A percentile compares a stretch with the other conserved stretches of the same genome.
Conservation (phyloP, 2,888 invertebrate genomes). For the Suillia variegata region DNA sequence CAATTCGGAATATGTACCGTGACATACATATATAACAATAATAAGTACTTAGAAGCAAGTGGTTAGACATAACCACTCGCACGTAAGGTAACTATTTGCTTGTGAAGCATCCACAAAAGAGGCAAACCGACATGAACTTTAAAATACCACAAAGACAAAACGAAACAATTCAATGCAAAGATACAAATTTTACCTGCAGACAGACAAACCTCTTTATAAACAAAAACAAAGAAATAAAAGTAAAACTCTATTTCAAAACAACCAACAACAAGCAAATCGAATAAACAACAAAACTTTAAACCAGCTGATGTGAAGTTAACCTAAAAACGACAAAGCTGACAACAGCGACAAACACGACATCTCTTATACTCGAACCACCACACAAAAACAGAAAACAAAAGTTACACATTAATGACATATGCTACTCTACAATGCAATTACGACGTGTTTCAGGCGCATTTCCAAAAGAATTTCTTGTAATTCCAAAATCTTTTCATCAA, state of each 20-base stretch:
- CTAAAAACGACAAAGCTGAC: conserved; percentile 5
- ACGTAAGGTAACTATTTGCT: neutral
- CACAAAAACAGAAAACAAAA: too few relatives aligned
- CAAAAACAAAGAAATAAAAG: neutral
- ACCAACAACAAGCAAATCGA: neutral
- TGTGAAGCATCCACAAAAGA: neutral
- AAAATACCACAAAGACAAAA: neutral
- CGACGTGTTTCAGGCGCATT: conserved; percentile 9
- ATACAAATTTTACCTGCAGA: neutral
- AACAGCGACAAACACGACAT: neutral
- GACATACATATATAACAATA: neutral
- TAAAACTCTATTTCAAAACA: neutral
- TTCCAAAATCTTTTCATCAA: conserved; percentile 39
- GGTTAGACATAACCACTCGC: neutral
- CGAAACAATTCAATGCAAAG: neutral
- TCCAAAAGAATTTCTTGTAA: conserved; percentile 32
- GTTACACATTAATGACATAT: conserved; percentile 37
- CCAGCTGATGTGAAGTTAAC: conserved; percentile 15
- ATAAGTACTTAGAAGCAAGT: neutral
- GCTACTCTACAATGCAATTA: conserved; percentile 37
- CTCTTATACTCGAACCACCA: neutral
- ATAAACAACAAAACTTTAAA: neutral
- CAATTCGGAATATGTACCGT: too few relatives aligned
- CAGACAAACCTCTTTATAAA: neutral
- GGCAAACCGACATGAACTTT: too few relatives aligned